phyloP scores from a whole-genome alignment of 2,797 vertebrate species.

The Malurus splendens region DNA sequence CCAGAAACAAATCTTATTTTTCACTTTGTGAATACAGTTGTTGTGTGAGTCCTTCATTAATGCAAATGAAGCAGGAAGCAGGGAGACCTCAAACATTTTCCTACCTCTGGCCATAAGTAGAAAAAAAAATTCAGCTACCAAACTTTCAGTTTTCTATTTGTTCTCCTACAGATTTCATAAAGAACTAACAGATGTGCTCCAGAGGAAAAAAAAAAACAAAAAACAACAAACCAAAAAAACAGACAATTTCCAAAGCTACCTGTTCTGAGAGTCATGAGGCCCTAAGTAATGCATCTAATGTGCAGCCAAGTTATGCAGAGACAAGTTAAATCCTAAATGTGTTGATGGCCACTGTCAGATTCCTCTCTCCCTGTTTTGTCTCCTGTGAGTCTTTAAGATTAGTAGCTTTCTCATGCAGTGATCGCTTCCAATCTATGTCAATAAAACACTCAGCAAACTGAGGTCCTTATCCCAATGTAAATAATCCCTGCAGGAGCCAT shows the following conservation, averaged over 20 bases:
- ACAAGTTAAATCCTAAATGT: background rate
- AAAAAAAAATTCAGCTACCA: background rate
- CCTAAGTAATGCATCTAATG: background rate
- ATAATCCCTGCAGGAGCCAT: background rate
- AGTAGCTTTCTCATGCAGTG: background rate
- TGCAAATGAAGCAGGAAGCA: background rate
- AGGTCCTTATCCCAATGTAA: background rate
- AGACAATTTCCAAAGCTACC: background rate
- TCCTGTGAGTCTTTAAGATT: background rate
- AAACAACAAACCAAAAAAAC: fast-evolving
- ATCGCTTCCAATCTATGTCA: background rate
- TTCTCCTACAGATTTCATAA: background rate
- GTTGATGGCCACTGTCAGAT: background rate
- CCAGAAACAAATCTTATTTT: background rate
- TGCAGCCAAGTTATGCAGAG: background rate
- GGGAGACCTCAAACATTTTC: background rate
- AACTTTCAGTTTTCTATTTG: background rate
- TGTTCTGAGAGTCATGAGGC: background rate
- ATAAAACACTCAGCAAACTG: background rate
- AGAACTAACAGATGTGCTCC: background rate
- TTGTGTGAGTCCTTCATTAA: background rate
- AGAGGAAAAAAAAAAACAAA: background rate
- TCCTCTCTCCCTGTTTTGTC: background rate
- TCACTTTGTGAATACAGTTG: background rate
- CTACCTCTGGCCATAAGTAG: background rate